Evolutionary conservation across 1,140 invertebrate genomes (phyloP), one percentile per base, ranked within the genome.

Genomic region (Bacillus rossius): DNA sequence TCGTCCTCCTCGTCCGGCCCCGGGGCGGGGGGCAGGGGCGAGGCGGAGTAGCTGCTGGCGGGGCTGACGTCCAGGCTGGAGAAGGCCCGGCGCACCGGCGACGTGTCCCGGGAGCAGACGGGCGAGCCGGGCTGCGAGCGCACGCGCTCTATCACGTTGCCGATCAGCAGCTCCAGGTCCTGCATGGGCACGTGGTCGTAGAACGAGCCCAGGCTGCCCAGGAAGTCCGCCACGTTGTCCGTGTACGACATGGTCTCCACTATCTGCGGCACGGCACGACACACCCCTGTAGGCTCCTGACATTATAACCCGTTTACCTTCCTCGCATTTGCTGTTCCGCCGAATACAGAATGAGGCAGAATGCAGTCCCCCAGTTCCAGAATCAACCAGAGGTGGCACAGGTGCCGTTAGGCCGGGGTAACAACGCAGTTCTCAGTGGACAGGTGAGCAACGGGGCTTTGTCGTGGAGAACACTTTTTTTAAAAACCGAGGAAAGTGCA

Each of bases 171-270:
- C 71, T 89, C 82, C 52, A 90, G 75, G 70, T 90, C 88, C 59
- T 84, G 81, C 56, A 79, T 77, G 45, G 83, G 83, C 38, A 79
- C 75, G 51, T 67, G 72, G 48, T 77, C 76, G 42, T 77, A 77
- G 60, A 79, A 79, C 8, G 75, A 72, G 61, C 77, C 76, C 52
- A 79, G 66, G 41, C 85, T 85, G 10, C 55, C 60, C 26, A 90
- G 77, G 72, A 91, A 91, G 58, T 82, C 84, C 20, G 86, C 87
- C 8, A 91, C 88, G 64, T 89, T 89, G 60, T 88, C 86, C 2
- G 85, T 89, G 63, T 88, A 90, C 3, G 88, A 87, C 88, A 91
- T 91, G 2, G 88, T 91, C 73, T 91, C 89, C 20, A 91, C 86
- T 63, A 91, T 91, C 79, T 86, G 75, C 22, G 66, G 75, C 63